Conservation (phyloP, 1,140 invertebrate genomes). For the Cardiocondyla obscurior region DNA sequence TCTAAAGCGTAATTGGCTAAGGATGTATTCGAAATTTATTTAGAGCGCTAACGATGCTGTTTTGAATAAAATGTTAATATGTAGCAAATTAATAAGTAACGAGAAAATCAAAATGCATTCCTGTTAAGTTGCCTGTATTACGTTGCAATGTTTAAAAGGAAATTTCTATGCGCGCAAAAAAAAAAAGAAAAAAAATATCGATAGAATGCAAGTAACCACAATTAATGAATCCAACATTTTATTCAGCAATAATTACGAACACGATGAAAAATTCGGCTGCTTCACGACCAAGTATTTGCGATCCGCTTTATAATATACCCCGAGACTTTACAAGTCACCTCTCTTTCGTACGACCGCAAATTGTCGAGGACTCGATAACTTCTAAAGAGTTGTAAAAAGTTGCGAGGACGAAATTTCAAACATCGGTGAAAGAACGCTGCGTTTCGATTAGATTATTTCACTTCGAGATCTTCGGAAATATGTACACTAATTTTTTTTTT, state of each 20-base stretch:
- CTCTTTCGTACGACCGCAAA: not conserved
- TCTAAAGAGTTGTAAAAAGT: not conserved
- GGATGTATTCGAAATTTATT: not conserved
- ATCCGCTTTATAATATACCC: not conserved
- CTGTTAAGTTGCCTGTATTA: not conserved
- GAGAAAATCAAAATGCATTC: not conserved
- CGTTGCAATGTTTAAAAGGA: not conserved
- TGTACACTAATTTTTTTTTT: slow-evolving; percentile 1
- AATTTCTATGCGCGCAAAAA: not conserved
- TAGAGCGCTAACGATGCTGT: not conserved
- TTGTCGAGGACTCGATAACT: not conserved
- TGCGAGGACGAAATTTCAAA: not conserved
- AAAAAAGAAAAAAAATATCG: not conserved
- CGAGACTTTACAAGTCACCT: not conserved
- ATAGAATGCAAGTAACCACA: not conserved
- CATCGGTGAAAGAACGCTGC: not conserved
- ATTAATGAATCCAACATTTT: slow-evolving; percentile 48
- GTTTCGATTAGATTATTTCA: not conserved
- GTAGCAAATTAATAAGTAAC: not conserved
- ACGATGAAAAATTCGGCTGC: slow-evolving; percentile 30
- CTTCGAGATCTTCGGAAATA: slow-evolving; percentile 24
- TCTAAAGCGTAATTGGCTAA: not conserved
- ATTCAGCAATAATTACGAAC: slow-evolving; percentile 45
- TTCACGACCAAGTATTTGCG: not conserved
- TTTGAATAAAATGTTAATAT: slow-evolving; percentile 33